Evolutionary conservation across 2,113 vertebrate genomes (phyloP), one percentile per base, ranked within the genome.

Genomic region (Corythoichthys haematopterus): DNA sequence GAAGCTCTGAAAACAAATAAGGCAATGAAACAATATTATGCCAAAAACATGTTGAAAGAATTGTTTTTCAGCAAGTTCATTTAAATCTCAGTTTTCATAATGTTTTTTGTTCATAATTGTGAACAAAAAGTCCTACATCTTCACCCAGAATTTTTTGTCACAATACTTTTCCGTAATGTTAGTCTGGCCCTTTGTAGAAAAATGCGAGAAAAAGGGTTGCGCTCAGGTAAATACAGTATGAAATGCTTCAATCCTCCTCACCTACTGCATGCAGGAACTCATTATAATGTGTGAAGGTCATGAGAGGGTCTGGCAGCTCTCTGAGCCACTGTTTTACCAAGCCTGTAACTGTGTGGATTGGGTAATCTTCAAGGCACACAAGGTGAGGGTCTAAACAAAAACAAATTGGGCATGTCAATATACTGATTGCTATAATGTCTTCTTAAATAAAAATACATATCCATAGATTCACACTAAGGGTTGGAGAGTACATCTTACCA

Each of bases 281-380:
- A 0, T 76, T 92, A 69, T 99, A 99, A 84, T 95, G 94, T 0
- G 87, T 92, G 2, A 97, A 98, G 3, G 96, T 97, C 96, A 99
- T 96, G 2, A 99, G 91, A 0, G 97, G 97, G 52, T 98, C 97
- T 0, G 97, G 96, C 14, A 99, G 79, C 68, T 99, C 97, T 50
- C 97, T 88, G 1, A 99, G 80, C 97, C 97, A 99, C 76, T 98
- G 97, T 76, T 99, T 99, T 5, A 98, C 90, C 80, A 98, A 92
- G 0, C 97, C 97, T 0, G 97, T 95, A 69, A 99, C 94, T 0
- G 96, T 94, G 63, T 99, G 97, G 79, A 98, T 96, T 72, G 96
- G 95, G 75, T 96, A 97, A 72, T 94, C 94, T 66, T 98, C 97
- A 43, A 99, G 91, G 72, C 87, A 91, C 58, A 97, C 94, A 0